Conservation (phyloP, 1,140 invertebrate species). For the Paracyclopina nana region DNA sequence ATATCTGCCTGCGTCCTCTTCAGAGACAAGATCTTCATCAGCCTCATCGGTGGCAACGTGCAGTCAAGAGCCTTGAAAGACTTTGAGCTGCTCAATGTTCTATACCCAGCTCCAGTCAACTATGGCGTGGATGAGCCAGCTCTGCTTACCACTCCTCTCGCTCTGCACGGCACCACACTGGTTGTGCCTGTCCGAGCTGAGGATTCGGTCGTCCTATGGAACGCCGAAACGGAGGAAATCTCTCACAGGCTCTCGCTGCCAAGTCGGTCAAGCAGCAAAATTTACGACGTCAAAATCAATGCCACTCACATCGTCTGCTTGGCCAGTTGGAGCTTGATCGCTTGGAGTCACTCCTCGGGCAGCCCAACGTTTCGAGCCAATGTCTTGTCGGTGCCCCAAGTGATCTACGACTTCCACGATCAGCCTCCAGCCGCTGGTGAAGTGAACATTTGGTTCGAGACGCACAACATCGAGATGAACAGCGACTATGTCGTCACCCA, state of each 20-base stretch:
- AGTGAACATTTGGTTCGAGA: too few species aligned
- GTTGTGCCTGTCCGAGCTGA: not conserved
- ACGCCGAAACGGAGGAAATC: not conserved
- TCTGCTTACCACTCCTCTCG: not conserved
- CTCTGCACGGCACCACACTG: not conserved
- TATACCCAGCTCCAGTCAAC: not conserved
- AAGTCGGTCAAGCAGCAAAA: not conserved
- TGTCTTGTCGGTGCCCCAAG: too few species aligned
- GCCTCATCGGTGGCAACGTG: not conserved
- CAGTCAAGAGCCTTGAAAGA: not conserved
- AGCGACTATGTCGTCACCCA: too few species aligned
- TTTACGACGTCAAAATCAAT: conserved; percentile 8
- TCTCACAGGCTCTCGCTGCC: not conserved
- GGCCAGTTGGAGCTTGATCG: too few species aligned
- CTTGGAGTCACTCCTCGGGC: too few species aligned
- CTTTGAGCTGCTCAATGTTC: not conserved
- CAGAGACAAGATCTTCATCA: not conserved
- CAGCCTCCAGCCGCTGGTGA: too few species aligned
- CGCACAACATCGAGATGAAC: too few species aligned
- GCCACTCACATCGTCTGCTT: too few species aligned
- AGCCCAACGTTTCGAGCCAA: too few species aligned
- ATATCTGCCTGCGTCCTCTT: not conserved
- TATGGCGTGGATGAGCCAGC: not conserved
- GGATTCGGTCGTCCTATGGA: not conserved
- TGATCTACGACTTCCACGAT: too few species aligned